phyloP scores from a whole-genome alignment of 2,888 invertebrate species.

The Habrosyne pyritoides region DNA sequence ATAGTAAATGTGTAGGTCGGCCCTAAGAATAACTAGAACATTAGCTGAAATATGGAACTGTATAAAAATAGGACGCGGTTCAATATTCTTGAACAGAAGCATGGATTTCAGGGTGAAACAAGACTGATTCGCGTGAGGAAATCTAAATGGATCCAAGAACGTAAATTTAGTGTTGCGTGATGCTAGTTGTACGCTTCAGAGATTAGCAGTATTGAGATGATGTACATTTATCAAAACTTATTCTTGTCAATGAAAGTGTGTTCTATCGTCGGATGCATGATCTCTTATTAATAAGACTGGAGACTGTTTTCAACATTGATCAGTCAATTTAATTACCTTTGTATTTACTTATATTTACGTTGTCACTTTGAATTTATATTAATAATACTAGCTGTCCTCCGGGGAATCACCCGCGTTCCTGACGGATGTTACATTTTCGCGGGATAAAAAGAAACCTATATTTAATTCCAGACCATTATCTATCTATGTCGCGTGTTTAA shows the following conservation, averaged over 20 bases:
- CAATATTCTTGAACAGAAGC: background rate
- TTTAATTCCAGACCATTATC: too few species aligned
- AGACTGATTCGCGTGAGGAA: background rate
- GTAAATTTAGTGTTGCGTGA: slow-evolving; percentile 1
- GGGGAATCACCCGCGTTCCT: too few species aligned
- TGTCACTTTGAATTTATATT: too few species aligned
- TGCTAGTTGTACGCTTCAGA: background rate
- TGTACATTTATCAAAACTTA: background rate
- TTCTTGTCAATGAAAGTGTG: background rate
- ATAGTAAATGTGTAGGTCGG: background rate
- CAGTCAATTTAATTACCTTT: background rate
- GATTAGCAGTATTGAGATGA: slow-evolving; percentile 3
- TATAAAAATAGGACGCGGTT: background rate
- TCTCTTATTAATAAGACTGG: background rate
- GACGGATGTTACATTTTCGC: too few species aligned
- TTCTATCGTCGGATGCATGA: background rate
- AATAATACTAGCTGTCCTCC: too few species aligned
- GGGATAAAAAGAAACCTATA: too few species aligned
- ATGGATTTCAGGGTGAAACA: background rate
- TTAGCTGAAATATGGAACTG: slow-evolving; percentile 4
- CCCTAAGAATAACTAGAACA: slow-evolving; percentile 1
- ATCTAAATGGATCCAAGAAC: slow-evolving; percentile 1
- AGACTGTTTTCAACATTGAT: background rate
- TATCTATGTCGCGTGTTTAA: too few species aligned
- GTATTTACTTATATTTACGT: background rate